Base-by-base conservation (phyloP, 1,140 invertebrate species). In the Telenomus remus region DNA sequence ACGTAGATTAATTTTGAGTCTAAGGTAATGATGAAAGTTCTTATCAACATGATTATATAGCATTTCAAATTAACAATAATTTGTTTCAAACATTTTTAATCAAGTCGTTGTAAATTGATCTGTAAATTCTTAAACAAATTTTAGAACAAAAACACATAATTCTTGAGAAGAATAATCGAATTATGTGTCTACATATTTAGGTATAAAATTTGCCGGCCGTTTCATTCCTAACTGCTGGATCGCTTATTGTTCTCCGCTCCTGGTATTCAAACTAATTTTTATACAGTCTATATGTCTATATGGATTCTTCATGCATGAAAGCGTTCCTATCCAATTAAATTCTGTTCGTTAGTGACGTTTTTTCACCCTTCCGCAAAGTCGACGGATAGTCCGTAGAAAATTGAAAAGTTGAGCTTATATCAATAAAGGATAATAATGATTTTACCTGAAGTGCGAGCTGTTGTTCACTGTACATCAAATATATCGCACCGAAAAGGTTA, bases 281-380 rank as follows among this genome's bases (percentile, higher is more conserved):
- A 48, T 49, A 59, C 54, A 53, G 59, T 59, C 55, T 57, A 57
- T n/a, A n/a, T 68, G 59, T 59, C 55, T 57, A 57, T n/a, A n/a
- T 68, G 48, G 51, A 56, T 63, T 69, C 53, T 73, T 60, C 37
- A 34, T 55, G 55, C 59, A 48, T 60, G 54, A 73, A 73, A 51
- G 71, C 64, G 16, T 61, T 61, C 49, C 44, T 19, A 51, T 73
- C 60, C 76, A 78, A 74, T 70, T 74, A 74, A 70, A 61, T 78
- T 64, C 64, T 53, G 34, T 50, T 34, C 56, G 50, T 48, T 54
- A 55, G 15, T 54, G 39, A 46, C 42, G 2, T 56, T 50, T 46
- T 60, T 49, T 19, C 15, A 1, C 42, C 13, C 49, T 69, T 69
- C 27, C 56, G 12, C 34, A 27, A 43, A 48, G n/a, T n/a, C n/a